These are phyloP conservation scores for Cephus pulcher DNA, from an alignment of 2,888 invertebrate species.

Conservation along the genomic window DNA sequence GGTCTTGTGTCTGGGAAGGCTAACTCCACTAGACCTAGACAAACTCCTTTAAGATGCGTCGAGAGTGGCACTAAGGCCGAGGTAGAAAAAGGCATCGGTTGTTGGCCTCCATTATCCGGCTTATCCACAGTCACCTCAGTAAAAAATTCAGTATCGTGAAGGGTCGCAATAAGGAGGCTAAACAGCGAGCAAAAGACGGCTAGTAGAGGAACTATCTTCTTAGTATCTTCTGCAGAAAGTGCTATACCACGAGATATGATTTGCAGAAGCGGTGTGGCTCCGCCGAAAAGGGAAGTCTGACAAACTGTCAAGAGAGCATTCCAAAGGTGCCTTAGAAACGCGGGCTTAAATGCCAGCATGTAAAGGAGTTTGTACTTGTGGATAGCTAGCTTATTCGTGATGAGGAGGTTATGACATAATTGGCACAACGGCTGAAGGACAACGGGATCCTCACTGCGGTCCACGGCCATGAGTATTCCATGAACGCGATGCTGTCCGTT, in stretches of 20 bases:
- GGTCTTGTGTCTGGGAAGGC: slow-evolving; percentile 85
- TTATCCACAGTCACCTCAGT: slow-evolving; percentile 63
- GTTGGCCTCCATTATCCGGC: slow-evolving; percentile 41
- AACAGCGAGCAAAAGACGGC: slow-evolving; percentile 88
- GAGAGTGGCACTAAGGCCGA: slow-evolving; percentile 79
- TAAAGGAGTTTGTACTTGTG: slow-evolving; percentile 87
- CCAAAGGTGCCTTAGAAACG: slow-evolving; percentile 84
- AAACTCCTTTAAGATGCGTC: slow-evolving; percentile 81
- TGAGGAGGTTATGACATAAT: slow-evolving; percentile 85
- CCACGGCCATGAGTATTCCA: slow-evolving; percentile 68
- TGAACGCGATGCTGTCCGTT: slow-evolving; percentile 75
- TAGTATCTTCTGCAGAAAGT: slow-evolving; percentile 71
- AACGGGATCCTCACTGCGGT: slow-evolving; percentile 67
- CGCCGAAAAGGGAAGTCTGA: slow-evolving; percentile 67
- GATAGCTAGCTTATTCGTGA: slow-evolving; percentile 84
- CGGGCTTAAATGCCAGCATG: slow-evolving; percentile 82
- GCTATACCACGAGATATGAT: slow-evolving; percentile 77
- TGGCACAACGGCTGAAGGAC: slow-evolving; percentile 78
- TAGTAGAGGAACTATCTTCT: slow-evolving; percentile 79
- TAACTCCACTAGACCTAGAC: slow-evolving; percentile 86
- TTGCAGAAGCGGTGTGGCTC: slow-evolving; percentile 73
- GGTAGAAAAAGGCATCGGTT: slow-evolving; percentile 78
- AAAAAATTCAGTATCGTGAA: slow-evolving; percentile 89
- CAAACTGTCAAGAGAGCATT: slow-evolving; percentile 66
- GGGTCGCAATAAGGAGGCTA: slow-evolving; percentile 81